phyloP scores from a whole-genome alignment of 2,797 vertebrate genomes.

The Channa striata region DNA sequence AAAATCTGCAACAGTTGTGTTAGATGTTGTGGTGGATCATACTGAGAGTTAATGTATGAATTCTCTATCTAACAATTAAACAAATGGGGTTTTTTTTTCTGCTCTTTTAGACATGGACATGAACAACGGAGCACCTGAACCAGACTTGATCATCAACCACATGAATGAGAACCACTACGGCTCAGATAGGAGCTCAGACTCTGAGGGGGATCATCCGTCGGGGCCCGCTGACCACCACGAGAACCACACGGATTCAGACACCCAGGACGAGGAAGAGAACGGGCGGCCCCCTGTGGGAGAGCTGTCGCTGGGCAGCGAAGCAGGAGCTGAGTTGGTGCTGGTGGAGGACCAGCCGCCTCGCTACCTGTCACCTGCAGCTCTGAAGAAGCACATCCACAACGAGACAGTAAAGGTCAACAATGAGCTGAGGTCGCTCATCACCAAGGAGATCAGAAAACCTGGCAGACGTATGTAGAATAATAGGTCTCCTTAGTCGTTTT shows the following conservation, averaged over 20 bases:
- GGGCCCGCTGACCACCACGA: conserved; percentile 60
- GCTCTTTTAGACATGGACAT: conserved; percentile 79
- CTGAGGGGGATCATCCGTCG: conserved; percentile 71
- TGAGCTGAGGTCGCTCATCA: conserved; percentile 91
- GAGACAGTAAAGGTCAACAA: conserved; percentile 92
- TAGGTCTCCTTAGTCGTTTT: no score
- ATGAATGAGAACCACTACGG: conserved; percentile 83
- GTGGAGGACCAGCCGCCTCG: conserved; percentile 66
- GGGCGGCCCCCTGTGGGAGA: conserved; percentile 76
- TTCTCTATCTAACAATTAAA: not conserved
- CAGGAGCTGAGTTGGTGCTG: conserved; percentile 71
- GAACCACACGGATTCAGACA: conserved; percentile 68
- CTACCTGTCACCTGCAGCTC: conserved; percentile 84
- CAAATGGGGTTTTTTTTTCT: not conserved
- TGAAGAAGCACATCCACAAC: conserved; percentile 87
- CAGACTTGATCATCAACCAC: conserved; percentile 89
- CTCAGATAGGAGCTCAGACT: conserved; percentile 71
- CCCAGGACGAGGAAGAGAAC: conserved; percentile 67
- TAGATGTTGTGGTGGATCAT: no score
- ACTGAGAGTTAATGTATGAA: no score
- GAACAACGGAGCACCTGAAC: conserved; percentile 74
- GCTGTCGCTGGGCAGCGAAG: conserved; percentile 72
- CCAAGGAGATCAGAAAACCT: conserved; percentile 95
- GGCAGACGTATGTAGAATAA: conserved; percentile 89
- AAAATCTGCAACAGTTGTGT: no score